Percentiles rank a stretch among this genome's conserved stretches.
phyloP scores from a whole-genome alignment of 2,113 vertebrate genomes.

The Oreotrochilus melanogaster region DNA sequence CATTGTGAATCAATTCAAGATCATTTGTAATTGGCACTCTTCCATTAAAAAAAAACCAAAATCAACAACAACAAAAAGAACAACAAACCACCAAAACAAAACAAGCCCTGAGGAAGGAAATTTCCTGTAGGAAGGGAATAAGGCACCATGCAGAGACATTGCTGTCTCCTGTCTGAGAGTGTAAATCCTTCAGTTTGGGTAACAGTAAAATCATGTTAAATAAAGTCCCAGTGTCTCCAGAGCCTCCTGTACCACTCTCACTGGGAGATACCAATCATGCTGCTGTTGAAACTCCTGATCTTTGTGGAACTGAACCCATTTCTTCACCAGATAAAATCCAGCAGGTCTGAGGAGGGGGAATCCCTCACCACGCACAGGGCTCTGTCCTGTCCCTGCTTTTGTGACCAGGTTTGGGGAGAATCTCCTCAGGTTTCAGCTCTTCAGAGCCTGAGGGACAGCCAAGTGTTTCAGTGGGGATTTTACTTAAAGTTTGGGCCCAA shows the following conservation, averaged over 20 bases:
- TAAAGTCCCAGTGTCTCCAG: neutral
- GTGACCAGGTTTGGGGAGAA: neutral
- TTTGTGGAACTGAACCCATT: neutral
- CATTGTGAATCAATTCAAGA: neutral
- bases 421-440: neutral
- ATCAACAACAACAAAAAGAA: too few relatives aligned
- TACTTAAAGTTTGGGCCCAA: neutral
- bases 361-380: fast-evolving
- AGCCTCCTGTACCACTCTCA: neutral
- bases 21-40: neutral
- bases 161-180: neutral
- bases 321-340: neutral
- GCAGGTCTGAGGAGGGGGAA: neutral
- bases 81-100: too few relatives aligned
- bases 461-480: neutral
- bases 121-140: neutral
- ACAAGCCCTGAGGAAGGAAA: neutral
- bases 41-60: neutral
- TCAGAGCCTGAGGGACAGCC: neutral
- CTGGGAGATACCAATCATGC: neutral
- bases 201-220: neutral
- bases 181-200: neutral
- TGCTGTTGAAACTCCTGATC: neutral
- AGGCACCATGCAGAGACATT: neutral
- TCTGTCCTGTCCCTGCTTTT: neutral